Percentiles rank a stretch among this genome's conserved stretches.
Evolutionary conservation across 1,140 invertebrate genomes (phyloP).

Genomic region (Charaxes varanes): DNA sequence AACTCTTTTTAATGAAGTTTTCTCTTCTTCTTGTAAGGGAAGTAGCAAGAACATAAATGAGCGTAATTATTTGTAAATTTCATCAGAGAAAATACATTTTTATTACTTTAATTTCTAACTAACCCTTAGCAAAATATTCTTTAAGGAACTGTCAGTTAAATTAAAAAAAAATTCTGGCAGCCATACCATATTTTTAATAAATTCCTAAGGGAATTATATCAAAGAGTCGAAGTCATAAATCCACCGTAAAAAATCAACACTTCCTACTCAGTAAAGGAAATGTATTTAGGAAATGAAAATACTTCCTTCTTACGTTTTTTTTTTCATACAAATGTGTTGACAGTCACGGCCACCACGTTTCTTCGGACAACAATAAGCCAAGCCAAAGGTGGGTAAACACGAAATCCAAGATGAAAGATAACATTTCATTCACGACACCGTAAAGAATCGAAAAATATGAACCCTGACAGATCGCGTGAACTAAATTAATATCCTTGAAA

Average conservation of each 20-base stretch:
- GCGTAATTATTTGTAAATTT: no score
- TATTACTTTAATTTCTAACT: no score
- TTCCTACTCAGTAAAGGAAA: conserved; percentile 47
- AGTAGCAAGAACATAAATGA: no score
- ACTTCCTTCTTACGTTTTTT: conserved; percentile 64
- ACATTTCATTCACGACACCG: conserved; percentile 44
- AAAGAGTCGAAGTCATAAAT: conserved; percentile 20
- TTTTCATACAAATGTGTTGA: conserved; percentile 40
- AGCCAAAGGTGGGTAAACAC: conserved; percentile 62
- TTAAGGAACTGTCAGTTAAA: no score
- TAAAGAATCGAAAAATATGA: conserved; percentile 67
- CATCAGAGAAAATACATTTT: no score
- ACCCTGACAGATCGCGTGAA: conserved; percentile 59
- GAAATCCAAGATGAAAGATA: conserved; percentile 42
- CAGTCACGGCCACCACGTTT: conserved; percentile 51
- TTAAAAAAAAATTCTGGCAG: no score
- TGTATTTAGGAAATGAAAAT: conserved; percentile 27
- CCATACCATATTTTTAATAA: no score
- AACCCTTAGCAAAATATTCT: no score
- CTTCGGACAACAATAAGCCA: conserved; percentile 45
- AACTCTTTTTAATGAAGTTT: no score
- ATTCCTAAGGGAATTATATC: no score
- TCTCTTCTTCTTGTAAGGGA: no score
- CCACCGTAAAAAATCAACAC: conserved; percentile 32
- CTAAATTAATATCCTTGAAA: conserved; percentile 72